Percentiles rank a stretch among this genome's conserved stretches.
Conservation (phyloP, 2,888 invertebrate genomes). For the Adineta ricciae region DNA sequence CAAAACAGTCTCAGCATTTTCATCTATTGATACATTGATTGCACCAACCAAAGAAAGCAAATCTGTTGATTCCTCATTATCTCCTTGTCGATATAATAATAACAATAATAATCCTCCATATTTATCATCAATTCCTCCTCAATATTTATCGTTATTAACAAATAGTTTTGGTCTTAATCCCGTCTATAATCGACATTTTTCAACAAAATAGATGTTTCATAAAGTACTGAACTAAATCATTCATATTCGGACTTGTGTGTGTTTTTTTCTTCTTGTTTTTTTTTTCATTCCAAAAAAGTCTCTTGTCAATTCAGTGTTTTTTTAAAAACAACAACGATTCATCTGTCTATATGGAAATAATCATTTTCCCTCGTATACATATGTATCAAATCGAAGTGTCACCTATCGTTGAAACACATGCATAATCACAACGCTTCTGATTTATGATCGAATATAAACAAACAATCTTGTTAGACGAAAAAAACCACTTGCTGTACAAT, state of each 20-base stretch:
- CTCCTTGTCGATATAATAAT: slow-evolving; percentile 8
- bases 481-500: not conserved
- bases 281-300: slow-evolving; percentile 1
- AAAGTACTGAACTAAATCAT: not conserved
- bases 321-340: not conserved
- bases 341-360: slow-evolving; percentile 11
- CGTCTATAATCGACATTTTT: not conserved
- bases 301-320: slow-evolving; percentile 5
- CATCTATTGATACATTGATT: slow-evolving; percentile 7
- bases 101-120: not conserved
- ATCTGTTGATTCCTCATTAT: not conserved
- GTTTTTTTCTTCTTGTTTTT: not conserved
- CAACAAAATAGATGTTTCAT: not conserved
- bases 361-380: not conserved
- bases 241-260: not conserved
- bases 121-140: not conserved
- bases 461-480: not conserved
- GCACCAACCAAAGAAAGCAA: not conserved
- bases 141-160: slow-evolving; percentile 5
- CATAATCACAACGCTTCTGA: not conserved
- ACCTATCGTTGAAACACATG: not conserved
- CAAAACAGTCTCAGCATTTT: not conserved
- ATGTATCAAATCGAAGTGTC: not conserved
- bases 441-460: slow-evolving; percentile 1
- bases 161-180: not conserved